A percentile compares a stretch with the other conserved stretches of the same genome.
phyloP scores from a whole-genome alignment of 2,888 invertebrate genomes.

The Pyrocoelia pectoralis region DNA sequence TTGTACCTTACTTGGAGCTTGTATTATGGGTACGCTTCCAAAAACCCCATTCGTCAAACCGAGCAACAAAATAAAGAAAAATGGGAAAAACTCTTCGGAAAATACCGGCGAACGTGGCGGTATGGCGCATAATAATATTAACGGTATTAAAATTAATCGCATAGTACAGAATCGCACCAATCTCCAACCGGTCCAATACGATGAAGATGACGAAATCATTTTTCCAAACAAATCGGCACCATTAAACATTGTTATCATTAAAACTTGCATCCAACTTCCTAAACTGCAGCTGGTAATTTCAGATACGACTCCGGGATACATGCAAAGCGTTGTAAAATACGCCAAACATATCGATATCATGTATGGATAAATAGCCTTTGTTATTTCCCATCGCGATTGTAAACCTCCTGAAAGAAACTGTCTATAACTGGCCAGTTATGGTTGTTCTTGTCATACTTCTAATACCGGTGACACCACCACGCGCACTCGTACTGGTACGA shows the following conservation, averaged over 20 bases:
- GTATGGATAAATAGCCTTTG: slow-evolving; percentile 86
- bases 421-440: background rate
- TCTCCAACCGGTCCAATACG: slow-evolving; percentile 84
- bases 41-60: slow-evolving; percentile 89
- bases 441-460: slow-evolving; percentile 60
- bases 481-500: slow-evolving; percentile 61
- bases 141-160: slow-evolving; percentile 79
- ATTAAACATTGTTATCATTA: slow-evolving; percentile 90
- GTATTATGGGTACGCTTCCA: slow-evolving; percentile 92
- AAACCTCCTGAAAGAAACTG: slow-evolving; percentile 68
- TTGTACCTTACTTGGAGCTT: slow-evolving; percentile 86
- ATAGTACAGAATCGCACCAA: slow-evolving; percentile 74
- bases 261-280: slow-evolving; percentile 90
- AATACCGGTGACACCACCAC: slow-evolving; percentile 63
- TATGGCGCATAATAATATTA: slow-evolving; percentile 82
- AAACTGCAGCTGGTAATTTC: slow-evolving; percentile 86
- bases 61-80: slow-evolving; percentile 72
- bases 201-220: slow-evolving; percentile 81
- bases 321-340: slow-evolving; percentile 87
- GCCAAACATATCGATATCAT: slow-evolving; percentile 90
- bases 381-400: slow-evolving; percentile 78
- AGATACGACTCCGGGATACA: slow-evolving; percentile 91
- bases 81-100: slow-evolving; percentile 71
- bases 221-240: slow-evolving; percentile 85
- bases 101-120: slow-evolving; percentile 80